Percentiles rank a stretch among this genome's conserved stretches.
Conservation (phyloP, 2,113 vertebrate species). For the Hyperopisus bebe region DNA sequence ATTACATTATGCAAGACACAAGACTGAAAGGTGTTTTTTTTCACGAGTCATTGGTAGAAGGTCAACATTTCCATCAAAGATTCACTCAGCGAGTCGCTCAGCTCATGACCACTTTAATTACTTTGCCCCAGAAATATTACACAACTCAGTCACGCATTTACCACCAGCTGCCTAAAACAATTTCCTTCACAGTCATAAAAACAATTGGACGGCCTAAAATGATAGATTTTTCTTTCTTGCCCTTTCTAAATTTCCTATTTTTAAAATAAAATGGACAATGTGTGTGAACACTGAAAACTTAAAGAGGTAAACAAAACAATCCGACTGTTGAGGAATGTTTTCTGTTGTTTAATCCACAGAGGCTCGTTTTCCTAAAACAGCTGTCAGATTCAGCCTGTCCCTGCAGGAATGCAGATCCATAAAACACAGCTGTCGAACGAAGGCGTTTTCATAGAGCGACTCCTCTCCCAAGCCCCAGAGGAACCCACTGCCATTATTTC, state of each 20-base stretch:
- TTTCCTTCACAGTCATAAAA: neutral
- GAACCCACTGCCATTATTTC: neutral
- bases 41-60: neutral
- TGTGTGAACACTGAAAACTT: neutral
- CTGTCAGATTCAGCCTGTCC: neutral
- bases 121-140: neutral
- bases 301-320: neutral
- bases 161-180: neutral
- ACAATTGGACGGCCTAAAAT: neutral
- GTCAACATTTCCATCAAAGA: neutral
- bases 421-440: neutral
- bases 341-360: neutral
- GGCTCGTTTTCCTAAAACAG: neutral
- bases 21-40: neutral
- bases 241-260: neutral
- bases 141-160: neutral
- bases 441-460: neutral
- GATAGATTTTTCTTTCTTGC: neutral
- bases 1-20: neutral
- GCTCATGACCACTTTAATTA: neutral
- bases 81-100: neutral
- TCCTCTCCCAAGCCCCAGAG: neutral
- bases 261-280: neutral
- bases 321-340: neutral
- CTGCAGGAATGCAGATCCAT: neutral